Conservation (phyloP, 1,140 invertebrate genomes). For the Pseudomyrmex sp. region DNA sequence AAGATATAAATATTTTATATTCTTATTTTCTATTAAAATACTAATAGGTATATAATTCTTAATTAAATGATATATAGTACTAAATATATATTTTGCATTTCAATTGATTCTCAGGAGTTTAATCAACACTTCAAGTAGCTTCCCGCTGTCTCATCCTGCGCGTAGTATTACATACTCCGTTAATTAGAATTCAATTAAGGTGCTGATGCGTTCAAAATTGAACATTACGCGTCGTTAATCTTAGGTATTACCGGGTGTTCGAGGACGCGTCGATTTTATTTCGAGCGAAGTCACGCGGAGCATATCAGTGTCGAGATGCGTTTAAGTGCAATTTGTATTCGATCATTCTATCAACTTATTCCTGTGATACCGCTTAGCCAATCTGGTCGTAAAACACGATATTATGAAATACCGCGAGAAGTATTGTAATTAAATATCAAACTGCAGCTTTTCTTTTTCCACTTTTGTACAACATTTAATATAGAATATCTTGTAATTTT, state of each 20-base stretch:
- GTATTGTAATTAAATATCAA: slow-evolving; percentile 2
- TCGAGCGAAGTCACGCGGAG: background rate
- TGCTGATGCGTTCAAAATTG: background rate
- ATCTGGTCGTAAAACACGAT: background rate
- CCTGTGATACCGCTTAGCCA: background rate
- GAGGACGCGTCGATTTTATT: slow-evolving; percentile 6
- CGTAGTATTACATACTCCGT: background rate
- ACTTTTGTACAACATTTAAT: background rate
- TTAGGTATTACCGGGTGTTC: slow-evolving; percentile 8
- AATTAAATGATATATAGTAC: background rate
- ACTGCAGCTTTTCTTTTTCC: background rate
- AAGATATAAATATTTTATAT: too few species aligned
- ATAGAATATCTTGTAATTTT: background rate
- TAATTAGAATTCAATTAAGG: slow-evolving; percentile 33
- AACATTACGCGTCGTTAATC: slow-evolving; percentile 28
- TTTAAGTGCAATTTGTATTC: slow-evolving; percentile 34
- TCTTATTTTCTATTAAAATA: background rate
- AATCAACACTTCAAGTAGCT: background rate
- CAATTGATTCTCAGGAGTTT: slow-evolving; percentile 8
- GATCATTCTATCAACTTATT: slow-evolving; percentile 19
- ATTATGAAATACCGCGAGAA: background rate
- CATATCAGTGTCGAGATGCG: slow-evolving; percentile 2
- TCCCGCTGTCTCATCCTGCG: background rate
- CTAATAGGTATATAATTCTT: background rate
- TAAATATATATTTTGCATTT: too few species aligned